phyloP scores from a whole-genome alignment of 2,888 invertebrate species.

The Ditylenchus weischeri region DNA sequence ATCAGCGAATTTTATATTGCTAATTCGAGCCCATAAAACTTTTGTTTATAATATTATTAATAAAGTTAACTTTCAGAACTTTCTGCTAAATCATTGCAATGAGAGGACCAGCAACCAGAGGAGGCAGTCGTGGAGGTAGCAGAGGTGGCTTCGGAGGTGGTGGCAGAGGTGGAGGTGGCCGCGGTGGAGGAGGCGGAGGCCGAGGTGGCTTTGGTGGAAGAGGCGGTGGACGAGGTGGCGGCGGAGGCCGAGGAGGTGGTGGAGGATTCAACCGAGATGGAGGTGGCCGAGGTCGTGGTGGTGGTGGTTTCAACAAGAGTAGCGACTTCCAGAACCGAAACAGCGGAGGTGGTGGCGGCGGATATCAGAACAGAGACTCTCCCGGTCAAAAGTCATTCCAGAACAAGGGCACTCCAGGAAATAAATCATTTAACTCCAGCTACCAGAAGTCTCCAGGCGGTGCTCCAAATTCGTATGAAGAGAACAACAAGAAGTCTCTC shows the following conservation, averaged over 20 bases:
- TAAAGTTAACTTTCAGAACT: too few species aligned
- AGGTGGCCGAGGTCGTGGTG: conserved; percentile 10
- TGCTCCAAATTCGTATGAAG: conserved; percentile 16
- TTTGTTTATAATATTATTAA: too few species aligned
- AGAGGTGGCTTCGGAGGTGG: conserved; percentile 9
- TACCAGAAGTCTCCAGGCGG: too few species aligned
- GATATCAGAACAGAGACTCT: too few species aligned
- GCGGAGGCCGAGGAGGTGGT: conserved; percentile 13
- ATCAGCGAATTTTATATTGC: too few species aligned
- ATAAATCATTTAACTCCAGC: too few species aligned
- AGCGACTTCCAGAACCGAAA: conserved; percentile 7
- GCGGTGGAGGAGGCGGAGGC: conserved; percentile 11
- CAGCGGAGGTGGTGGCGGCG: background rate
- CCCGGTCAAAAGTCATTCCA: too few species aligned
- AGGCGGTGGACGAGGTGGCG: conserved; percentile 14
- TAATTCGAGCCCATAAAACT: too few species aligned
- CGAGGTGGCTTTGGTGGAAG: background rate
- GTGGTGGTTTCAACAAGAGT: conserved; percentile 6
- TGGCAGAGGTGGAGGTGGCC: conserved; percentile 5
- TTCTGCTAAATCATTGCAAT: too few species aligned
- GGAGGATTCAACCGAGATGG: background rate
- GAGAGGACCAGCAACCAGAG: too few species aligned
- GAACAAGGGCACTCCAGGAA: too few species aligned
- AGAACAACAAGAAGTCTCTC: conserved; percentile 39
- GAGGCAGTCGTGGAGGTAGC: too few species aligned